phyloP scores from a whole-genome alignment of 2,113 vertebrate genomes.

The Cinclus mexicanus region DNA sequence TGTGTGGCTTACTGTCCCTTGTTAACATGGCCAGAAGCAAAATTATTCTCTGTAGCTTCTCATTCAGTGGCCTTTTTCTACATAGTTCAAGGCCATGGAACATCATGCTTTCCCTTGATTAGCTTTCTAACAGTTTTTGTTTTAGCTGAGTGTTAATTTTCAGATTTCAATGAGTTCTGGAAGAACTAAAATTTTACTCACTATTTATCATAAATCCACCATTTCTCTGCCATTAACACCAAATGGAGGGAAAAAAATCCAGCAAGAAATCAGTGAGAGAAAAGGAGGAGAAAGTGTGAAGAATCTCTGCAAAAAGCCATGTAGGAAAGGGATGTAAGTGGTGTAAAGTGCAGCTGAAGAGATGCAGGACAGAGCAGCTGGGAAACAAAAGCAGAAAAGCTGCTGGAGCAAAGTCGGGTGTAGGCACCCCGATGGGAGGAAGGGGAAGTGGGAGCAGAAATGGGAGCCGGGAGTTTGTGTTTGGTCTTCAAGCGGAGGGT shows the following conservation, averaged over 20 bases:
- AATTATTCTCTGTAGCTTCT: background rate
- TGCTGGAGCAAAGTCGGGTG: background rate
- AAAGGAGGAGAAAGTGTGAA: background rate
- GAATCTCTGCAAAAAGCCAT: background rate
- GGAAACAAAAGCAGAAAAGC: background rate
- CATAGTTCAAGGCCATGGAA: background rate
- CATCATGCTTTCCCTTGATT: background rate
- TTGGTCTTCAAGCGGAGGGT: background rate
- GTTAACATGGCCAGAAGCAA: background rate
- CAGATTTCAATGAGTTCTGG: background rate
- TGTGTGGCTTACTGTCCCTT: background rate
- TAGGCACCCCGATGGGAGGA: background rate
- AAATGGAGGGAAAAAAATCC: background rate
- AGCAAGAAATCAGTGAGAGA: background rate
- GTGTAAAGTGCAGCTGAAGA: background rate
- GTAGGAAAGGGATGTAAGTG: background rate
- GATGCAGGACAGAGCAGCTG: background rate
- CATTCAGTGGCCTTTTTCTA: background rate
- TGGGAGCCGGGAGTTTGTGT: background rate
- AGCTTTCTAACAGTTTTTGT: background rate
- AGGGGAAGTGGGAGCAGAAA: slow-evolving; percentile 17
- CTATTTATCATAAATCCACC: background rate
- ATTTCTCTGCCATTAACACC: background rate
- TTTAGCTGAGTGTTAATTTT: background rate
- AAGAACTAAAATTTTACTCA: background rate